phyloP scores from a whole-genome alignment of 2,888 invertebrate species.

The Coenonympha glycerion region DNA sequence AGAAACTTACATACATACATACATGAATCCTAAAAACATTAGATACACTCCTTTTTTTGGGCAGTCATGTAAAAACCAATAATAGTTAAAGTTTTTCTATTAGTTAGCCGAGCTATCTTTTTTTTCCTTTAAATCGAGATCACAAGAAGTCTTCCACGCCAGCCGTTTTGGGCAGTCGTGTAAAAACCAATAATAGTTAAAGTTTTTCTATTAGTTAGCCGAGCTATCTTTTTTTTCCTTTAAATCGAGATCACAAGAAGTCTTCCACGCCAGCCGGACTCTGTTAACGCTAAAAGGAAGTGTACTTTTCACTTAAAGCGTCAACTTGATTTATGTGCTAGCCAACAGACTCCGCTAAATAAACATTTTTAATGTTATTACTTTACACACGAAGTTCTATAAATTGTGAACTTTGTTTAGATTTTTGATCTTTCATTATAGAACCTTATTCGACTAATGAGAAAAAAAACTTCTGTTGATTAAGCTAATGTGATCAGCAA shows the following conservation, averaged over 20 bases:
- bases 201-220: neutral
- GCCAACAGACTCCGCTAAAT: conserved; percentile 4
- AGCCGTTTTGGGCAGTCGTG: too few species aligned
- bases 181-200: too few species aligned
- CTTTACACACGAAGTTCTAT: neutral
- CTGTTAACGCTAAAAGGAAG: conserved; percentile 10
- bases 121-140: neutral
- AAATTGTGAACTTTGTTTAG: neutral
- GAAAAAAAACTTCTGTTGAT: too few species aligned
- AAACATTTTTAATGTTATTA: conserved; percentile 1
- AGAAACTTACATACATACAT: too few species aligned
- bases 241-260: neutral
- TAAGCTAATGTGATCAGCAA: too few species aligned
- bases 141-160: conserved; percentile 1
- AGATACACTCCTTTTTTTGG: too few species aligned
- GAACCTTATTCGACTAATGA: too few species aligned
- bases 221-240: neutral
- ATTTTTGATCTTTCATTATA: too few species aligned
- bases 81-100: neutral
- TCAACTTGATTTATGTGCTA: conserved; percentile 9
- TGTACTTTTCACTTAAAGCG: conserved; percentile 11
- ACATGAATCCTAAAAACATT: too few species aligned
- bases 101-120: neutral
- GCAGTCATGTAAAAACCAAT: too few species aligned
- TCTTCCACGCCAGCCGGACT: conserved; percentile 3